Evolutionary conservation across 2,888 invertebrate species (phyloP).

Genomic region (Psylliodes chrysocephalus): DNA sequence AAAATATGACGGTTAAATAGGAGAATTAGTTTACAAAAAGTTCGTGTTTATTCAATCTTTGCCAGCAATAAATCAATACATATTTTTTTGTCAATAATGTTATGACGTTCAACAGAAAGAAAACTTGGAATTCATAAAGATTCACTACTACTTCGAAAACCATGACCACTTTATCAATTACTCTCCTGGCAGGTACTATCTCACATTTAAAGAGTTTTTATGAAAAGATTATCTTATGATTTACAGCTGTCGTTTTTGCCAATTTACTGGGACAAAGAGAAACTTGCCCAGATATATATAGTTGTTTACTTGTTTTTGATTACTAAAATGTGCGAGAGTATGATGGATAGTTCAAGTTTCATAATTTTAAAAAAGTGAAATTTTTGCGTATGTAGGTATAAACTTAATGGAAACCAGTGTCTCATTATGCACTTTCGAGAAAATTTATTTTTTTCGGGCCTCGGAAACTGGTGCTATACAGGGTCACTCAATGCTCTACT

Average conservation of each 20-base stretch:
- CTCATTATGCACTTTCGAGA: slow-evolving; percentile 43
- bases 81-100: neutral
- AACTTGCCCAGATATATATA: slow-evolving; percentile 24
- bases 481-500: no score
- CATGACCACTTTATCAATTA: slow-evolving; percentile 13
- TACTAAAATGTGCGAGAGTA: slow-evolving; percentile 29
- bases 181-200: slow-evolving; percentile 23
- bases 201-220: slow-evolving; percentile 24
- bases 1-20: no score
- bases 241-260: slow-evolving; percentile 34
- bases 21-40: no score
- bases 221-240: slow-evolving; percentile 35
- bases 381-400: slow-evolving; percentile 21
- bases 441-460: slow-evolving; percentile 22
- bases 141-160: slow-evolving; percentile 2
- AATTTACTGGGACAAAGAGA: slow-evolving; percentile 37
- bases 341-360: slow-evolving; percentile 38
- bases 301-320: slow-evolving; percentile 41
- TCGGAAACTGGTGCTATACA: neutral
- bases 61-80: neutral
- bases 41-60: no score
- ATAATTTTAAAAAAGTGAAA: slow-evolving; percentile 41
- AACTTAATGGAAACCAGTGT: slow-evolving; percentile 31
- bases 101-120: neutral
- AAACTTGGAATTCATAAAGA: slow-evolving; percentile 3